These are phyloP conservation scores for Apis florea DNA, from an alignment of 1,140 invertebrate genomes.

Conservation along the genomic window DNA sequence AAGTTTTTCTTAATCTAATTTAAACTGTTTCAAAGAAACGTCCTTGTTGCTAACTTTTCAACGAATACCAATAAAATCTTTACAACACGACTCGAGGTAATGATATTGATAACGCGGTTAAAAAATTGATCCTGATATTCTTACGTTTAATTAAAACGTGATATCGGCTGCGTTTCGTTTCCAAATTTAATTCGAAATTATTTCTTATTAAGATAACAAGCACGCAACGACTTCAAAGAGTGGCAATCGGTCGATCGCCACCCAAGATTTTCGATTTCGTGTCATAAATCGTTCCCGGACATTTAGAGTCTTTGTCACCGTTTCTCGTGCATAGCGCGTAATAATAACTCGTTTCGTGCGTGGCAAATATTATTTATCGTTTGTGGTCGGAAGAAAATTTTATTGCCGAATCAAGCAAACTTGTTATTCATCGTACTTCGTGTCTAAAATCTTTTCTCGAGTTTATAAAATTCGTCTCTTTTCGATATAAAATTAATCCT, in stretches of 20 bases:
- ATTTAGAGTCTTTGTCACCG: conserved; percentile 41
- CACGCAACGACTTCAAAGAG: background rate
- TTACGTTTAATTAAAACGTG: too few relatives aligned
- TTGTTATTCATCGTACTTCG: conserved; percentile 1
- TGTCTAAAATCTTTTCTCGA: background rate
- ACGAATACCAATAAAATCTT: too few relatives aligned
- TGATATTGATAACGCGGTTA: too few relatives aligned
- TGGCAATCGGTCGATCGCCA: background rate
- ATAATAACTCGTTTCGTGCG: conserved; percentile 30
- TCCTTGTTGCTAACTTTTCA: too few relatives aligned
- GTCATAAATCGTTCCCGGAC: conserved; percentile 22
- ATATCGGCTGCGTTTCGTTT: background rate
- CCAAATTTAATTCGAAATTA: background rate
- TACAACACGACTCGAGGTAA: too few relatives aligned
- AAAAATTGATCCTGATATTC: too few relatives aligned
- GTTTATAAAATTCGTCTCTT: background rate
- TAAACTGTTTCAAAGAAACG: too few relatives aligned
- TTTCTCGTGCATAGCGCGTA: conserved; percentile 22
- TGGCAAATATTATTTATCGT: conserved; percentile 52
- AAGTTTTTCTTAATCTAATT: too few relatives aligned
- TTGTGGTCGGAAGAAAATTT: conserved; percentile 29
- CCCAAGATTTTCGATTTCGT: background rate
- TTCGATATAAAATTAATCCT: background rate
- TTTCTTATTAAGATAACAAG: background rate
- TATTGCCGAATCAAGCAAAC: conserved; percentile 24